Evolutionary conservation across 2,888 invertebrate genomes (phyloP).

Genomic region (Scrobipalpa atriplicella): DNA sequence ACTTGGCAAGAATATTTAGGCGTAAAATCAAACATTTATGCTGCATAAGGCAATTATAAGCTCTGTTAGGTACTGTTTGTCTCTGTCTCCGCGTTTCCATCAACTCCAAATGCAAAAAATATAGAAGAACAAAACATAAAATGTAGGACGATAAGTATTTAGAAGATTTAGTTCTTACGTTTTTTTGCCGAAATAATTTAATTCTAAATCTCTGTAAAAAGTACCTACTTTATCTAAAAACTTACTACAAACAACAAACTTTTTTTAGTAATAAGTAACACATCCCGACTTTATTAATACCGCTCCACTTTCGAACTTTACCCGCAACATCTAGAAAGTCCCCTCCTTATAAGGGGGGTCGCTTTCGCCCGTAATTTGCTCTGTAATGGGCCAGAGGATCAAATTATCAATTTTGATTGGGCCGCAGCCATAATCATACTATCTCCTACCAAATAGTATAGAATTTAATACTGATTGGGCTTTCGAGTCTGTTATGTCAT

Average conservation of each 20-base stretch:
- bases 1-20: no score
- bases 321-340: constrained; percentile 50
- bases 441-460: constrained; percentile 37
- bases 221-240: neutral
- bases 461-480: constrained; percentile 13
- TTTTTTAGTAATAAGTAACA: constrained; percentile 12
- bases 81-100: no score
- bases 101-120: no score
- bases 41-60: no score
- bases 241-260: neutral
- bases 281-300: constrained; percentile 32
- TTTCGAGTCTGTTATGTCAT: constrained; percentile 10
- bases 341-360: constrained; percentile 56
- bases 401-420: constrained; percentile 61
- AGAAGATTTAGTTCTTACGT: no score
- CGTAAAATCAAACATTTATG: no score
- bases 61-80: no score
- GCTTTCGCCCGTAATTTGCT: constrained; percentile 65
- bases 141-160: no score
- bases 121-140: no score
- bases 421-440: constrained; percentile 41
- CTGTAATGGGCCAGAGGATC: constrained; percentile 63
- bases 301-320: constrained; percentile 24
- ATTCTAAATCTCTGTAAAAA: no score
- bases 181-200: no score